Evolutionary conservation across 2,797 vertebrate species (phyloP).

Genomic region (Ciconia nigra): DNA sequence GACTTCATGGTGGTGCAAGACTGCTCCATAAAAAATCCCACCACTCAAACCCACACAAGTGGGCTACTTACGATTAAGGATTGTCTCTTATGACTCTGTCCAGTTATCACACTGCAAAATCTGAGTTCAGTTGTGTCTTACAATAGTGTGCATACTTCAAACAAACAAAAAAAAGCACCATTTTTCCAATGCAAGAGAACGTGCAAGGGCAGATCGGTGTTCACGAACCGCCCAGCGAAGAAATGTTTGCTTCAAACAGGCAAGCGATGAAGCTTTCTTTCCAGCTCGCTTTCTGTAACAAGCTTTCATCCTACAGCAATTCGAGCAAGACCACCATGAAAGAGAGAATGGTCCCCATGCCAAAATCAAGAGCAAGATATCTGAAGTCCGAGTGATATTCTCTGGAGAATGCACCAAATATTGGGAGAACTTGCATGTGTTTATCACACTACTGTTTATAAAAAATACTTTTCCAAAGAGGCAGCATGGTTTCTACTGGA

Average conservation of each 20-base stretch:
- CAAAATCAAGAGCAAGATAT: neutral
- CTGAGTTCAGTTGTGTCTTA: neutral
- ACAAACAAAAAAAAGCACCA: neutral
- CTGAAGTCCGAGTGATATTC: rapidly evolving
- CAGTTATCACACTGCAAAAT: neutral
- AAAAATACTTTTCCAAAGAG: neutral
- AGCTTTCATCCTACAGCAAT: neutral
- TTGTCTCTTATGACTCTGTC: neutral
- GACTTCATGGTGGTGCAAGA: neutral
- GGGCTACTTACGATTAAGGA: neutral
- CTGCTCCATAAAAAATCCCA: neutral
- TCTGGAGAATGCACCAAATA: neutral
- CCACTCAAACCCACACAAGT: no score
- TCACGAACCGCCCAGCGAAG: rapidly evolving
- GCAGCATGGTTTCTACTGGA: neutral
- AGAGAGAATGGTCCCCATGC: neutral
- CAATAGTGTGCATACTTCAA: rapidly evolving
- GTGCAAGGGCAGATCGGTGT: neutral
- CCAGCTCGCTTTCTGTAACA: rapidly evolving
- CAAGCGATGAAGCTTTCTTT: neutral
- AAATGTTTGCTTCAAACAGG: neutral
- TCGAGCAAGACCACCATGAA: neutral
- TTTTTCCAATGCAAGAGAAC: neutral
- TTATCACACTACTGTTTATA: neutral
- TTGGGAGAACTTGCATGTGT: neutral